Conservation (phyloP, 1,140 invertebrate species). For the Piezodorus guildinii region DNA sequence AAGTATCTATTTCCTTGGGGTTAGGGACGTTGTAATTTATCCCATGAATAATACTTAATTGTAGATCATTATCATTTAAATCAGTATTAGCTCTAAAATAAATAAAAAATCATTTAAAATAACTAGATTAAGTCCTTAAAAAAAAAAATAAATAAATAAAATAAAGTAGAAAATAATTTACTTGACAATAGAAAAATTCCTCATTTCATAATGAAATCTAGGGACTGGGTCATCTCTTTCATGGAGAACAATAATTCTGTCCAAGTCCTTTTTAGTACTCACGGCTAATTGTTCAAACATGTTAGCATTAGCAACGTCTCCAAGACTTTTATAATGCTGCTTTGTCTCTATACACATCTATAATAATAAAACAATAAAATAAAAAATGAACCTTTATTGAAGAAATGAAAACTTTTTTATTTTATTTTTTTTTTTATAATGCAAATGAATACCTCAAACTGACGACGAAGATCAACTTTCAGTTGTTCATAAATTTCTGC, state of each 20-base stretch:
- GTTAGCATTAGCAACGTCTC: slow-evolving; percentile 83
- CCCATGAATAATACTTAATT: slow-evolving; percentile 75
- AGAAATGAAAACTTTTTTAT: background rate
- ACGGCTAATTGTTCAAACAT: slow-evolving; percentile 79
- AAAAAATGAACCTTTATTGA: no score
- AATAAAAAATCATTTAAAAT: background rate
- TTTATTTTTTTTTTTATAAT: no score
- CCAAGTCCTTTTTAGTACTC: slow-evolving; percentile 76
- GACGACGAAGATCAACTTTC: slow-evolving; percentile 70
- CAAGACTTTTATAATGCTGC: slow-evolving; percentile 82
- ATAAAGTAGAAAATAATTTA: slow-evolving; percentile 35
- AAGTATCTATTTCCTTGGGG: slow-evolving; percentile 85
- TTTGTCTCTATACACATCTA: slow-evolving; percentile 74
- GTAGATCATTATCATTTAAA: slow-evolving; percentile 78
- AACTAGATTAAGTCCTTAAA: no score
- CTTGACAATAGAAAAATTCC: slow-evolving; percentile 80
- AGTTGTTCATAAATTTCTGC: slow-evolving; percentile 59
- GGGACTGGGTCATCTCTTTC: slow-evolving; percentile 48
- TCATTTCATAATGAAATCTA: slow-evolving; percentile 86
- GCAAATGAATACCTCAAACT: slow-evolving; percentile 48
- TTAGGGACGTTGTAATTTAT: slow-evolving; percentile 75
- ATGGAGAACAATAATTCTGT: slow-evolving; percentile 63
- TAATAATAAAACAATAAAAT: slow-evolving; percentile 28
- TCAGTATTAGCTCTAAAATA: slow-evolving; percentile 70
- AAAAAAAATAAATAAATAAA: background rate